Conservation (phyloP, 2,113 vertebrate genomes). For the Rhinoderma darwinii region DNA sequence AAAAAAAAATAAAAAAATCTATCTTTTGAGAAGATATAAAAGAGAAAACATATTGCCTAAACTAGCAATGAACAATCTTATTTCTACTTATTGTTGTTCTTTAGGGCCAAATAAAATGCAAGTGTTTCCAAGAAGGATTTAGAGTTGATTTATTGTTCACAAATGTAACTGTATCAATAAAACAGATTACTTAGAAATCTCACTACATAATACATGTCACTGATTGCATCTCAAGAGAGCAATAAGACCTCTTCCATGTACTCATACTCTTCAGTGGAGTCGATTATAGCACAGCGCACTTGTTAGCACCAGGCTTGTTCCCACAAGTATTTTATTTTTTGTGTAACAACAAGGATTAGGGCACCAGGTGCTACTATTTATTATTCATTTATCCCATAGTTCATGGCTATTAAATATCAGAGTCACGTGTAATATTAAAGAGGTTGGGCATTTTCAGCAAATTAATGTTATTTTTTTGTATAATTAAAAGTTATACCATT, state of each 20-base stretch:
- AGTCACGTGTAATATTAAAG: neutral
- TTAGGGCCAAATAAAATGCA: conserved; percentile 1
- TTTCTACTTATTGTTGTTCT: neutral
- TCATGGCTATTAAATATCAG: neutral
- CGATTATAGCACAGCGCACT: neutral
- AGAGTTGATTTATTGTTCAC: conserved; percentile 32
- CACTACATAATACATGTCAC: conserved; percentile 32
- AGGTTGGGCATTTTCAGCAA: too few species aligned
- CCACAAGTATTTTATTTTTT: neutral
- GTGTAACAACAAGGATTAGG: neutral
- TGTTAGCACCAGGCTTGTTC: neutral
- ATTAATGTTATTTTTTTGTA: too few species aligned
- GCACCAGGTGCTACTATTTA: neutral
- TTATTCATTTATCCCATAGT: neutral
- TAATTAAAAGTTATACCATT: too few species aligned
- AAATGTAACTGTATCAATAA: conserved; percentile 44
- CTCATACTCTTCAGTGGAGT: neutral
- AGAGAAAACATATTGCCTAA: neutral
- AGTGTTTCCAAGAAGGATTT: conserved; percentile 29
- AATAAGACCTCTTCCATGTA: conserved; percentile 25
- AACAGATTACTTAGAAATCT: conserved; percentile 44
- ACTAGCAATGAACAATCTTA: neutral
- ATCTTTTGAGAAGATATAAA: neutral
- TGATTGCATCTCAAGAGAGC: conserved; percentile 38
- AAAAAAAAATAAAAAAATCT: neutral